Conservation (phyloP, 2,113 vertebrate species). For the Rhodinocichla rosea region DNA sequence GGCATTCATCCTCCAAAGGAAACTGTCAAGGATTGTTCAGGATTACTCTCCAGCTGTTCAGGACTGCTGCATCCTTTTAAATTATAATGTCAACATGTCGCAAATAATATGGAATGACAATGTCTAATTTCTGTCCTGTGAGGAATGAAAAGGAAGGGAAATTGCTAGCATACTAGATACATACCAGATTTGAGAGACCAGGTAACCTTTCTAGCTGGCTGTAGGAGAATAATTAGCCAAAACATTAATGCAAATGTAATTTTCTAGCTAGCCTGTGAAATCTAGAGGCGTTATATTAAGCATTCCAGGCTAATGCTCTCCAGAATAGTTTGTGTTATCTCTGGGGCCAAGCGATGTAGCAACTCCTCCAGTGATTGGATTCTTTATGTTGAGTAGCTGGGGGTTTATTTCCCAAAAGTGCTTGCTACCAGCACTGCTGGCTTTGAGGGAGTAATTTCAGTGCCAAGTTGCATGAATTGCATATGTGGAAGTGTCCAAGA, state of each 20-base stretch:
- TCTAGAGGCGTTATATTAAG: not conserved
- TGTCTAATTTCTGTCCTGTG: conserved; percentile 65
- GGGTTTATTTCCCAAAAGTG: not conserved
- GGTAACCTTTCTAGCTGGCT: conserved; percentile 14
- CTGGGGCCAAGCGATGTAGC: not conserved
- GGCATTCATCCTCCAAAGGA: conserved; percentile 63
- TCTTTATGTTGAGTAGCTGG: not conserved
- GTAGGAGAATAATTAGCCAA: conserved; percentile 20
- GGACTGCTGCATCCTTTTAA: conserved; percentile 65
- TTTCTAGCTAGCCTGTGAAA: conserved; percentile 24
- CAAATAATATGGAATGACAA: conserved; percentile 59
- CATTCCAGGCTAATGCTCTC: not conserved
- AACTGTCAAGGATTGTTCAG: conserved; percentile 66
- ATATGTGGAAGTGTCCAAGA: not conserved
- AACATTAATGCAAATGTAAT: conserved; percentile 9
- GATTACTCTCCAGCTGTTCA: conserved; percentile 70
- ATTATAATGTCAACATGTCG: conserved; percentile 63
- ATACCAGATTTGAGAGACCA: conserved; percentile 9
- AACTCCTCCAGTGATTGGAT: not conserved
- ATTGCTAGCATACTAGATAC: conserved; percentile 34
- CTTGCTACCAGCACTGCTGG: not conserved
- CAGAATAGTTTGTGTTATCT: not conserved
- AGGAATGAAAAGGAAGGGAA: conserved; percentile 59
- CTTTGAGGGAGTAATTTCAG: not conserved
- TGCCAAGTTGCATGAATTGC: not conserved